Evolutionary conservation across 1,140 invertebrate species (phyloP).

Genomic region (Holotrichia oblita): DNA sequence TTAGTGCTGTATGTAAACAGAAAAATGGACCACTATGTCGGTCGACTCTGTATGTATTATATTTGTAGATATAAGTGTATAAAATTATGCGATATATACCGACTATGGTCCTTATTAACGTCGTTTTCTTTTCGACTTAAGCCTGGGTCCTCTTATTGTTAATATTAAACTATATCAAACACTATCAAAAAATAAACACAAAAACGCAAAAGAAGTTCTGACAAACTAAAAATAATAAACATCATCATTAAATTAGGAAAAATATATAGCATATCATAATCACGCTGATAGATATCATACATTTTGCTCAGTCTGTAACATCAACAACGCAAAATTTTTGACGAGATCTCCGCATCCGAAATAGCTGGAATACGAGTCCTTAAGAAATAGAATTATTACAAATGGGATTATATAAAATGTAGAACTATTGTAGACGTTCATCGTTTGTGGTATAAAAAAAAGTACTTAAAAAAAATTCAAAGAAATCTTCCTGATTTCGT

Average conservation of each 20-base stretch:
- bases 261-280: not conserved
- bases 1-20: not conserved
- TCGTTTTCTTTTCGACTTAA: not conserved
- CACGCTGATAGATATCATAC: not conserved
- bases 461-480: not conserved
- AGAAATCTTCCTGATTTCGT: not conserved
- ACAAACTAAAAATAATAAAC: not conserved
- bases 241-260: not conserved
- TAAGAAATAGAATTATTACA: too few relatives aligned
- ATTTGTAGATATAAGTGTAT: conserved; percentile 18
- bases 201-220: not conserved
- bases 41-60: not conserved
- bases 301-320: not conserved
- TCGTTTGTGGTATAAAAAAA: too few relatives aligned
- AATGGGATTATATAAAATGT: not conserved
- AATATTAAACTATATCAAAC: not conserved
- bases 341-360: not conserved
- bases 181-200: not conserved
- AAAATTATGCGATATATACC: conserved; percentile 1
- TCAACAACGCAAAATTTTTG: not conserved
- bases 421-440: not conserved
- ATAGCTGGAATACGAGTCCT: not conserved
- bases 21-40: conserved; percentile 10
- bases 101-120: not conserved
- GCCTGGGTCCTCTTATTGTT: not conserved